A percentile compares a stretch with the other conserved stretches of the same genome.
These are phyloP conservation scores for Crotalus viridis DNA, from an alignment of 2,113 vertebrate genomes.

Conservation along the genomic window DNA sequence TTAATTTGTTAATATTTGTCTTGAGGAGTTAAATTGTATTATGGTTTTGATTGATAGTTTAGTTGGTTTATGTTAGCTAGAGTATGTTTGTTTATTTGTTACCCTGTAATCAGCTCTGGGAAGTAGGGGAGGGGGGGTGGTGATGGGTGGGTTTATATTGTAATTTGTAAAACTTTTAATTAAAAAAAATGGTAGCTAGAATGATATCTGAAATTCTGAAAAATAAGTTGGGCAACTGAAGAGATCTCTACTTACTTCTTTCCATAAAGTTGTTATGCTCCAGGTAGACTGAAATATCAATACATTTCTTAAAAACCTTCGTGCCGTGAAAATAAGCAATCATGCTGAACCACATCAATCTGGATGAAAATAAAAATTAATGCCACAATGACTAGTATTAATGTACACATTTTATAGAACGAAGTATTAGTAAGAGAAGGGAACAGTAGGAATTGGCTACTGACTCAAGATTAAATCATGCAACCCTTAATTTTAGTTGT, in stretches of 20 bases:
- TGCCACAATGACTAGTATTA: background rate
- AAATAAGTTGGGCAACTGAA: background rate
- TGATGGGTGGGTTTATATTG: no score
- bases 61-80: no score
- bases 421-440: background rate
- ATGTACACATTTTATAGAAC: background rate
- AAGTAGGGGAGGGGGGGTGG: no score
- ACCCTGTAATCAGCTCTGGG: no score
- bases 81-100: no score
- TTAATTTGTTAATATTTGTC: no score
- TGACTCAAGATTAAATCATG: conserved; percentile 8
- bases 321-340: background rate
- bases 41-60: no score
- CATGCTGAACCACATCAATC: background rate
- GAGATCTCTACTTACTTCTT: background rate
- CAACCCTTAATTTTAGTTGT: background rate
- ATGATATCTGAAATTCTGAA: background rate
- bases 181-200: background rate
- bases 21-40: no score
- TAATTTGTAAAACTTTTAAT: no score
- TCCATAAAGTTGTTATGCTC: background rate
- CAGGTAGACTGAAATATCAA: background rate
- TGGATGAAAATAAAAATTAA: background rate
- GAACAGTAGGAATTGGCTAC: background rate
- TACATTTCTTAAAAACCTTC: background rate